A percentile compares a stretch with the other conserved stretches of the same genome.
These are phyloP conservation scores for Pollachius pollachius DNA, from an alignment of 2,113 vertebrate genomes.

Conservation along the genomic window DNA sequence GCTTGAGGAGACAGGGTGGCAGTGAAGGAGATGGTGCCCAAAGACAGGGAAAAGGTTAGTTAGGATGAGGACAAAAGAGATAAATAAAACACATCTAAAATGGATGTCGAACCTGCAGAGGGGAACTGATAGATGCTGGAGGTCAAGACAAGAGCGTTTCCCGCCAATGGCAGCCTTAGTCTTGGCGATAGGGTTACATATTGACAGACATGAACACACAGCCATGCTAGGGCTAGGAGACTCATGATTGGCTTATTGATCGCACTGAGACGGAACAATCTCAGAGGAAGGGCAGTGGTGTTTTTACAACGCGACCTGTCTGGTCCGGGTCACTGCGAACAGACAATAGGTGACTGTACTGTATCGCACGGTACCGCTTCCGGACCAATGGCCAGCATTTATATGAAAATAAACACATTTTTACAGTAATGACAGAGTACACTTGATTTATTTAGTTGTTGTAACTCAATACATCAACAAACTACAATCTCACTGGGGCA, in stretches of 20 bases:
- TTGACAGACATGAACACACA: slow-evolving; percentile 14
- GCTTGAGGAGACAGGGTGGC: slow-evolving; percentile 44
- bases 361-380: no score
- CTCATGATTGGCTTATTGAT: slow-evolving; percentile 66
- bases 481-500: no score
- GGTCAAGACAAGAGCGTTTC: slow-evolving; percentile 60
- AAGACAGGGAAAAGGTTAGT: slow-evolving; percentile 44
- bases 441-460: no score
- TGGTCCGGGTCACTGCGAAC: slow-evolving; percentile 45
- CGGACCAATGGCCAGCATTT: no score
- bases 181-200: slow-evolving; percentile 56
- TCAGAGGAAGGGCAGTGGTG: slow-evolving; percentile 52
- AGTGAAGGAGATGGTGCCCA: background rate
- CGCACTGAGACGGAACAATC: slow-evolving; percentile 40
- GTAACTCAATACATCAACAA: no score
- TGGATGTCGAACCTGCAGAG: slow-evolving; percentile 28
- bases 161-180: slow-evolving; percentile 40
- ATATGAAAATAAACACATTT: no score
- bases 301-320: slow-evolving; percentile 38
- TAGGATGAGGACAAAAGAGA: slow-evolving; percentile 26
- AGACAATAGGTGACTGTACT: slow-evolving; percentile 39
- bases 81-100: slow-evolving; percentile 29
- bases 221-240: slow-evolving; percentile 29
- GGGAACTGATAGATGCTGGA: slow-evolving; percentile 53
- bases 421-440: no score